These are phyloP conservation scores for Anodontia alba DNA, from an alignment of 2,888 invertebrate genomes.

Conservation along the genomic window DNA sequence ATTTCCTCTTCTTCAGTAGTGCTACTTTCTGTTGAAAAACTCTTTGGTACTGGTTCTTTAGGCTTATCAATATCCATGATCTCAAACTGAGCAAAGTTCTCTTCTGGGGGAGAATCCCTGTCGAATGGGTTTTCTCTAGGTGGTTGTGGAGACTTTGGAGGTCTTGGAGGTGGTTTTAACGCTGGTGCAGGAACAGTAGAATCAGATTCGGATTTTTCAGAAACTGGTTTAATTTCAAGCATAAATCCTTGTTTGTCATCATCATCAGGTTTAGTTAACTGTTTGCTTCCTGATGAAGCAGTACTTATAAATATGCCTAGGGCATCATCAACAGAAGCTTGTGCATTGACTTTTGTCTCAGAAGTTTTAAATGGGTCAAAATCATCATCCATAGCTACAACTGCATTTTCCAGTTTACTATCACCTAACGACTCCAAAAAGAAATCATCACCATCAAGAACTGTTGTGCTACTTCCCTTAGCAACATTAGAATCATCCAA, in stretches of 20 bases:
- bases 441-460: conserved; percentile 52
- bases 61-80: conserved; percentile 69
- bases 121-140: conserved; percentile 85
- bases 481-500: conserved; percentile 12
- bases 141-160: conserved; percentile 75
- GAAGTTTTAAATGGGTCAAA: conserved; percentile 73
- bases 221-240: conserved; percentile 72
- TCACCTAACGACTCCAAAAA: conserved; percentile 52
- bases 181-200: conserved; percentile 63
- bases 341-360: conserved; percentile 2
- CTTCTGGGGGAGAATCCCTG: conserved; percentile 82
- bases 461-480: background rate
- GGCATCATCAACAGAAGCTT: conserved; percentile 13
- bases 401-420: conserved; percentile 18
- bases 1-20: conserved; percentile 74
- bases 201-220: conserved; percentile 22
- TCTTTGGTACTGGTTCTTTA: conserved; percentile 59
- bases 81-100: conserved; percentile 83
- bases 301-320: conserved; percentile 53
- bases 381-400: conserved; percentile 49
- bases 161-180: conserved; percentile 78
- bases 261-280: conserved; percentile 63
- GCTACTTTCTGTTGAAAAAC: conserved; percentile 75
- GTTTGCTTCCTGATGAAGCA: conserved; percentile 55
- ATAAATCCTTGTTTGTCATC: conserved; percentile 65